Base-by-base conservation (phyloP, 2,888 invertebrate species). In the Microdon myrmicae region DNA sequence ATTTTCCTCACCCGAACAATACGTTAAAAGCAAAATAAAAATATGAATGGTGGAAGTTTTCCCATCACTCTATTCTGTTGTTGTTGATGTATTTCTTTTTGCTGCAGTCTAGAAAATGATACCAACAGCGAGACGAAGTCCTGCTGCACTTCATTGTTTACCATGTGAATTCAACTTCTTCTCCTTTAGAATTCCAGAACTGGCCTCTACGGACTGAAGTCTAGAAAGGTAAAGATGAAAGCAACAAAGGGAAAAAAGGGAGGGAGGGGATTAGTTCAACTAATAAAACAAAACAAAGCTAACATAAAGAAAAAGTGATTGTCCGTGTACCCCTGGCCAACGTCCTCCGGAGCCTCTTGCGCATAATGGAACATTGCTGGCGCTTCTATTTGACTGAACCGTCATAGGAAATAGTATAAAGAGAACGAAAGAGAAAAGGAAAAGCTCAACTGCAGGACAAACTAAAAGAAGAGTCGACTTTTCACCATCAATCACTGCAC, bases 401-500 rank as follows among this genome's bases (percentile, higher is more conserved):
- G 23, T 8, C 14, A 17, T 23, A 17, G 8, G 4, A 14, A 9
- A 6, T 2, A 29, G 20, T 7, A 28, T 3, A 20, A 25, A 13
- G 16, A 6, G 7, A 5, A 7, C 1, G 2, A 20, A 25, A 23
- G 31, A 31, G n/a, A n/a, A n/a, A n/a, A n/a, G n/a, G n/a, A n/a
- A n/a, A n/a, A n/a, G n/a, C n/a, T n/a, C n/a, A n/a, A n/a, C n/a
- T n/a, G n/a, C n/a, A n/a, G n/a, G n/a, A n/a, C n/a, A n/a, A n/a
- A n/a, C n/a, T n/a, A 31, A 3, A 47, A 48, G 38, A 37, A 37
- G 37, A 7, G 8, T 64, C 64, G 64, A 64, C 64, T 64, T 64
- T 58, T 64, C 45, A 58, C 53, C 58, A 64, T 64, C 64, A 64
- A 64, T 64, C 64, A 64, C 58, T 58, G 64, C 64, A 64, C 64